Evolutionary conservation across 2,888 invertebrate genomes (phyloP), one percentile per base, ranked within the genome.

Genomic region (Rhynchonema sp.): DNA sequence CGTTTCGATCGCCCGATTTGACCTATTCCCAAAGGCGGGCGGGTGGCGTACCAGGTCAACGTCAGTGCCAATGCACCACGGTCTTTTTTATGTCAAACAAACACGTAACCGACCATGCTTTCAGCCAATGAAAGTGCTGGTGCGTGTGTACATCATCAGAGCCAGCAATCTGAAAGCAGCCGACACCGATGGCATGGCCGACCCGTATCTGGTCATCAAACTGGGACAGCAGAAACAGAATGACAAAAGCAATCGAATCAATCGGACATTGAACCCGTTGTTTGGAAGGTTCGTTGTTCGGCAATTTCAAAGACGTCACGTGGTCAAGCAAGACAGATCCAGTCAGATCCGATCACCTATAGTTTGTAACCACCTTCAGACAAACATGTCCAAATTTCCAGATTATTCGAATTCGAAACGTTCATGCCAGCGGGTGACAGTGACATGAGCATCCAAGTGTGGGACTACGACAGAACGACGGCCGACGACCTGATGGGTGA

Each of bases 401-500:
- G 52, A 74, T 88, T 88, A 72, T 88, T 87, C 71, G 89, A 90
- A 75, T 83, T 89, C 60, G 87, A 89, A 74, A 88, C 87, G 0
- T 88, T 86, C 0, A 87, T 90, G 71, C 90, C 90, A 23, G 52
- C 17, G 0, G 87, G 87, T 75, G 89, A 90, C 70, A 88, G 88
- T 0, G 79, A 85, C 77, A 77, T 90, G 55, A 84, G 83, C 0
- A 82, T 89, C 0, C 86, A 87, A 76, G 83, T 90, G 55, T 80
- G 84, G 46, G 89, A 90, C 72, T 89, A 88, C 88, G 89, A 90
- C 76, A 76, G 89, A 61, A 82, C 89, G 0, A 86, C 87, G 17
- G 82, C 86, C 0, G 89, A 90, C 71, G 89, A 90, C 72, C 77
- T 89, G 68, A 88, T 90, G 63, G 90, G 90, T 1, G 88, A 90